Evolutionary conservation across 2,888 invertebrate species (phyloP).

Genomic region (Chrysotoxum bicinctum): DNA sequence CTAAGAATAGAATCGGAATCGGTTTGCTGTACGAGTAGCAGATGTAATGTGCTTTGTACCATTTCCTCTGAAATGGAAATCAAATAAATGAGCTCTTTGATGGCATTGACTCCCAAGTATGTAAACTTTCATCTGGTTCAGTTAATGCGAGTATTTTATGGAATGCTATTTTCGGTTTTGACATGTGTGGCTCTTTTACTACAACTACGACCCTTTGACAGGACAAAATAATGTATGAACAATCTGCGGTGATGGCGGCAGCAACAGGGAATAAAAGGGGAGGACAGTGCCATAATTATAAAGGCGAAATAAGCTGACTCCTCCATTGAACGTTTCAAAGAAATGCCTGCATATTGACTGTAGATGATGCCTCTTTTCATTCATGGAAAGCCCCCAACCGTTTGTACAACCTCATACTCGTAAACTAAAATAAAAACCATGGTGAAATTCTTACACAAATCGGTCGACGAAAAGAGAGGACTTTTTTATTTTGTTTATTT

Average conservation of each 20-base stretch:
- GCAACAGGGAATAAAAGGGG: slow-evolving; percentile 11
- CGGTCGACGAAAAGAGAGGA: background rate
- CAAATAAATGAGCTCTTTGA: slow-evolving; percentile 66
- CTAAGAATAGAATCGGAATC: slow-evolving; percentile 45
- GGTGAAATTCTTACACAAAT: slow-evolving; percentile 34
- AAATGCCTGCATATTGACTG: slow-evolving; percentile 28
- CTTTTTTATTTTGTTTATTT: slow-evolving; percentile 9
- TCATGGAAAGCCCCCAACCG: slow-evolving; percentile 42
- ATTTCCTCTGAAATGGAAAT: slow-evolving; percentile 52
- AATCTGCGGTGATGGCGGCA: slow-evolving; percentile 6
- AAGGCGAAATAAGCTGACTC: slow-evolving; percentile 42
- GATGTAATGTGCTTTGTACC: slow-evolving; percentile 46
- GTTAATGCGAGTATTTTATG: slow-evolving; percentile 60
- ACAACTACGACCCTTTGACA: slow-evolving; percentile 48
- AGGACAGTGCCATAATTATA: slow-evolving; percentile 50
- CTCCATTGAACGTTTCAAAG: slow-evolving; percentile 21
- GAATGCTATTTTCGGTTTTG: slow-evolving; percentile 63
- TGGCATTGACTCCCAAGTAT: slow-evolving; percentile 62
- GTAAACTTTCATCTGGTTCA: slow-evolving; percentile 58
- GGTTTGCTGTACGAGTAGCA: slow-evolving; percentile 10
- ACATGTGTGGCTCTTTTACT: slow-evolving; percentile 68
- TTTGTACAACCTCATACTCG: slow-evolving; percentile 2
- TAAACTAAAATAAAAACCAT: slow-evolving; percentile 27
- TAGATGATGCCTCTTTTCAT: slow-evolving; percentile 43
- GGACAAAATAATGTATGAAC: slow-evolving; percentile 34